Evolutionary conservation across 2,113 vertebrate genomes (phyloP), one percentile per base, ranked within the genome.

Genomic region (Rhinolophus sinicus): DNA sequence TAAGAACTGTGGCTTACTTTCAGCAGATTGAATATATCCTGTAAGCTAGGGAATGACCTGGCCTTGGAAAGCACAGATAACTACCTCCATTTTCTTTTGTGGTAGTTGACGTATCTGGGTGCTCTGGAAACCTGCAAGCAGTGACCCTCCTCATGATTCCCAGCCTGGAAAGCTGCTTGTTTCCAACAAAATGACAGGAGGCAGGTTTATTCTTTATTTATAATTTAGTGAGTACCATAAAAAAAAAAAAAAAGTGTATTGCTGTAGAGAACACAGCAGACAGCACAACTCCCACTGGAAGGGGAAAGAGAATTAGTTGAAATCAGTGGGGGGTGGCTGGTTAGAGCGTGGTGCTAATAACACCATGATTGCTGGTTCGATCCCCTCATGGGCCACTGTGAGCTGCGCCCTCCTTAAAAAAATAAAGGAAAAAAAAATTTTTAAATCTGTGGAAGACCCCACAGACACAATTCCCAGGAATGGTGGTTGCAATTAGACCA

Each of bases 121-220:
- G 50, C 22, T 86, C 50, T 73, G 54, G 44, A 80, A 89, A 64
- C 26, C 70, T 0, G 38, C 44, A 30, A 3, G n/a, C 38, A 73
- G 7, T 54, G 75, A 90, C 78, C 73, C 2, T 58, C 76, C 87
- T 92, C 30, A 18, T 0, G 7, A 75, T 35, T 65, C 58, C 84
- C 64, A 80, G 70, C 56, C 86, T 58, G 60, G 18, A 38, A 94
- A 78, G 33, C 38, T 44, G 47, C 60, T 93, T 84, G 21, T 88
- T 72, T 94, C 94, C 21, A 54, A 72, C 58, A 96, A 52, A 92
- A 86, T 95, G 65, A 88, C 92, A 96, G 58, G 30, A 96, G 50
- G 35, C 80, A 73, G 40, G 22, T 35, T 92, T 83, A 56, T 94
- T 81, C 28, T 11, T 97, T 88, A 93, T 87, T 88, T 95, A 69